Conservation (phyloP, 2,113 vertebrate species). For the Gadus macrocephalus region DNA sequence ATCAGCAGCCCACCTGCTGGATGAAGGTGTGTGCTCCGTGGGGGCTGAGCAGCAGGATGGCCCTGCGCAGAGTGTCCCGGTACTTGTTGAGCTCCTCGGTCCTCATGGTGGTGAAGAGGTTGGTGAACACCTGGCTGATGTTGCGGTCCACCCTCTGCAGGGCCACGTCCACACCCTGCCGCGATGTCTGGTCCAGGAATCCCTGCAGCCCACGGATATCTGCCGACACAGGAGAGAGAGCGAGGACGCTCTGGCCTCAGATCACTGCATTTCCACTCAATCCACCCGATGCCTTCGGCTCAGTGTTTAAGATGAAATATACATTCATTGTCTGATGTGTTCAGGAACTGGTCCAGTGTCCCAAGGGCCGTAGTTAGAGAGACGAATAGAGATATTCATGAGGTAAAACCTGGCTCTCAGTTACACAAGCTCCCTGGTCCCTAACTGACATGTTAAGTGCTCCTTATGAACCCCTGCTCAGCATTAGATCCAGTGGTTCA, state of each 20-base stretch:
- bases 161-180: slow-evolving; percentile 90
- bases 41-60: slow-evolving; percentile 90
- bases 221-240: slow-evolving; percentile 44
- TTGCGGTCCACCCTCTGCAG: slow-evolving; percentile 94
- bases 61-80: slow-evolving; percentile 88
- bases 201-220: slow-evolving; percentile 93
- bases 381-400: too few relatives aligned
- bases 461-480: too few relatives aligned
- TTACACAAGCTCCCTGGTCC: too few relatives aligned
- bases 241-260: background rate
- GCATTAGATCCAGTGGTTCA: too few relatives aligned
- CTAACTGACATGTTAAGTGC: too few relatives aligned
- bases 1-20: slow-evolving; percentile 80
- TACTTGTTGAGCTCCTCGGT: slow-evolving; percentile 95
- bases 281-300: too few relatives aligned
- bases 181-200: slow-evolving; percentile 91
- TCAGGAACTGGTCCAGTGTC: too few relatives aligned
- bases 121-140: slow-evolving; percentile 91
- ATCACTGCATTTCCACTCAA: too few relatives aligned
- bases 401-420: too few relatives aligned
- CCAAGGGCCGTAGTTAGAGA: too few relatives aligned
- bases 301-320: too few relatives aligned
- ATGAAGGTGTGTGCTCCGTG: slow-evolving; percentile 90
- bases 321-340: too few relatives aligned
- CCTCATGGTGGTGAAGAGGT: slow-evolving; percentile 94